Evolutionary conservation across 2,888 invertebrate species (phyloP).

Genomic region (Mimachlamys varia): DNA sequence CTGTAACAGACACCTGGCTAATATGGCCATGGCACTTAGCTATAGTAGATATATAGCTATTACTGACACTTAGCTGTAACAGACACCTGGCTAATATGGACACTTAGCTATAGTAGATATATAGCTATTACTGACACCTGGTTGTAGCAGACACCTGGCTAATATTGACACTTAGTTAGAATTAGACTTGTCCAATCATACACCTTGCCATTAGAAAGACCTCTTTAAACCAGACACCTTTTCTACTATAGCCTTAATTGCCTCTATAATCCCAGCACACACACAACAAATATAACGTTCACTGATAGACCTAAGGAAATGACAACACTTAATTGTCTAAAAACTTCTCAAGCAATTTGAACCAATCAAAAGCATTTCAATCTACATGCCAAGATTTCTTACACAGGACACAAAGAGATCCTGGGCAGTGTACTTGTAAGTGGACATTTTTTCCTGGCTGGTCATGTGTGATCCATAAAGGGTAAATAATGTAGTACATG

Average conservation of each 20-base stretch:
- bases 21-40: too few relatives aligned
- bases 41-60: too few relatives aligned
- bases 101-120: not conserved
- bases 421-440: not conserved
- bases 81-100: not conserved
- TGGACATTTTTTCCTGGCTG: not conserved
- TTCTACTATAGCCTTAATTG: too few relatives aligned
- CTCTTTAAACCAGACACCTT: too few relatives aligned
- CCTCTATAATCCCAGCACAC: too few relatives aligned
- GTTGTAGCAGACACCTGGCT: not conserved
- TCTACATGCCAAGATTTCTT: not conserved
- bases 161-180: too few relatives aligned
- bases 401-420: not conserved
- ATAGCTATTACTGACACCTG: not conserved
- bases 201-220: too few relatives aligned
- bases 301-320: not conserved
- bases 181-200: too few relatives aligned
- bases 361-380: not conserved
- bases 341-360: not conserved
- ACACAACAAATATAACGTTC: not conserved
- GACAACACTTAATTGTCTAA: not conserved
- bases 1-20: too few relatives aligned
- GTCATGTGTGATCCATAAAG: conserved; percentile 4
- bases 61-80: too few relatives aligned
- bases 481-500: not conserved